Conservation (phyloP, 2,888 invertebrate species). For the Mythimna lalbum region DNA sequence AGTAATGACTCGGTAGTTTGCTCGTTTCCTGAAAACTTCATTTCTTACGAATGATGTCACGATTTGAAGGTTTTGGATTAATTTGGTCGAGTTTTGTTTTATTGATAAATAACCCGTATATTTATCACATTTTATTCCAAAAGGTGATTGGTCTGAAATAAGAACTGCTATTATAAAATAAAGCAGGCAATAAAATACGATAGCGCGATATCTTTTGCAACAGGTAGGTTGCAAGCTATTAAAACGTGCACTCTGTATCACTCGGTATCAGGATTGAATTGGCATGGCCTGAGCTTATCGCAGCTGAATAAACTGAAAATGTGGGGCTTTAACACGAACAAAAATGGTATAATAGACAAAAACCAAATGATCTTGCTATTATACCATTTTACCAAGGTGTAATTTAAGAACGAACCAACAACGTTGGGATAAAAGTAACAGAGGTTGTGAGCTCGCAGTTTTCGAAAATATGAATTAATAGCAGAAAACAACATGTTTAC, state of each 20-base stretch:
- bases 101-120: slow-evolving; percentile 2
- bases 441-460: neutral
- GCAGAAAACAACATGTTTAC: slow-evolving; percentile 1
- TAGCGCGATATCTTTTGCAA: slow-evolving; percentile 30
- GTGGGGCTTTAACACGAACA: slow-evolving; percentile 25
- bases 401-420: slow-evolving; percentile 7
- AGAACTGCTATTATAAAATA: neutral
- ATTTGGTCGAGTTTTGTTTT: slow-evolving; percentile 2
- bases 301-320: slow-evolving; percentile 33
- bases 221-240: slow-evolving; percentile 43
- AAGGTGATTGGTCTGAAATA: neutral
- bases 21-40: slow-evolving; percentile 27
- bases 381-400: neutral
- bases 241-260: slow-evolving; percentile 37
- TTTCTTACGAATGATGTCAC: slow-evolving; percentile 30
- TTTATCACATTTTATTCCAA: slow-evolving; percentile 2
- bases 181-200: slow-evolving; percentile 23
- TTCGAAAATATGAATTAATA: slow-evolving; percentile 6
- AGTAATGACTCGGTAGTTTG: slow-evolving; percentile 7
- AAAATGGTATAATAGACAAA: slow-evolving; percentile 4
- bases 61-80: slow-evolving; percentile 17
- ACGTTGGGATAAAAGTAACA: neutral
- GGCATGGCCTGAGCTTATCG: slow-evolving; percentile 37
- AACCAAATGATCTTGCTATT: neutral
- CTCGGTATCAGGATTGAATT: slow-evolving; percentile 32